A percentile compares a stretch with the other conserved stretches of the same genome.
Evolutionary conservation across 2,888 invertebrate genomes (phyloP).

Genomic region (Hyposoter didymator): DNA sequence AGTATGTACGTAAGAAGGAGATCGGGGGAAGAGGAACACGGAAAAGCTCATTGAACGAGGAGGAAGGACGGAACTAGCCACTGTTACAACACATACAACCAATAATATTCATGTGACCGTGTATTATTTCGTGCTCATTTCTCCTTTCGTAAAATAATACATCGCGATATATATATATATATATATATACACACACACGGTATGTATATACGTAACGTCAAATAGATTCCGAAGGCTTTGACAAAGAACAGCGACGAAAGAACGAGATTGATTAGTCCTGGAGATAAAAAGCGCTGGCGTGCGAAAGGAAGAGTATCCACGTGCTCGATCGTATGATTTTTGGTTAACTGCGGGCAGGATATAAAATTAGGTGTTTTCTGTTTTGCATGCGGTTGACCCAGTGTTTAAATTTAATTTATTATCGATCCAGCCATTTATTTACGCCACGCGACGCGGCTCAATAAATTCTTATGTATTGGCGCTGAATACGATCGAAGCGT

Average conservation of each 20-base stretch:
- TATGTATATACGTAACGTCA: slow-evolving; percentile 49
- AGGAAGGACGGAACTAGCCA: slow-evolving; percentile 26
- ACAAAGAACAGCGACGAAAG: slow-evolving; percentile 32
- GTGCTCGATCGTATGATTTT: slow-evolving; percentile 10
- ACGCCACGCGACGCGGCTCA: background rate
- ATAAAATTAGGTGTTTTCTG: slow-evolving; percentile 4
- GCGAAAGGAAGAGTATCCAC: slow-evolving; percentile 25
- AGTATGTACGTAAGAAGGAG: slow-evolving; percentile 30
- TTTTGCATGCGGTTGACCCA: background rate
- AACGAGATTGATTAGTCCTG: background rate
- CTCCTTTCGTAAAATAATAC: slow-evolving; percentile 32
- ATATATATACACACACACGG: slow-evolving; percentile 48
- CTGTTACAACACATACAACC: slow-evolving; percentile 8
- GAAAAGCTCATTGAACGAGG: slow-evolving; percentile 38
- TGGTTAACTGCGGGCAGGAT: background rate
- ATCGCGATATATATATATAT: slow-evolving; percentile 39
- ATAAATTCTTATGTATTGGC: background rate
- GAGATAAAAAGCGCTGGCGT: background rate
- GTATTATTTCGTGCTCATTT: slow-evolving; percentile 41
- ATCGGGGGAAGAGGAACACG: slow-evolving; percentile 43
- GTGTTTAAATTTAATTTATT: slow-evolving; percentile 13
- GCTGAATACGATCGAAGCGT: slow-evolving; percentile 2
- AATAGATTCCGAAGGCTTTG: background rate
- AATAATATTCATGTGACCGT: slow-evolving; percentile 22
- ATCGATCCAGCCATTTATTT: slow-evolving; percentile 9